These are phyloP conservation scores for Camelus dromedarius DNA, from an alignment of 2,113 vertebrate genomes.

Conservation along the genomic window DNA sequence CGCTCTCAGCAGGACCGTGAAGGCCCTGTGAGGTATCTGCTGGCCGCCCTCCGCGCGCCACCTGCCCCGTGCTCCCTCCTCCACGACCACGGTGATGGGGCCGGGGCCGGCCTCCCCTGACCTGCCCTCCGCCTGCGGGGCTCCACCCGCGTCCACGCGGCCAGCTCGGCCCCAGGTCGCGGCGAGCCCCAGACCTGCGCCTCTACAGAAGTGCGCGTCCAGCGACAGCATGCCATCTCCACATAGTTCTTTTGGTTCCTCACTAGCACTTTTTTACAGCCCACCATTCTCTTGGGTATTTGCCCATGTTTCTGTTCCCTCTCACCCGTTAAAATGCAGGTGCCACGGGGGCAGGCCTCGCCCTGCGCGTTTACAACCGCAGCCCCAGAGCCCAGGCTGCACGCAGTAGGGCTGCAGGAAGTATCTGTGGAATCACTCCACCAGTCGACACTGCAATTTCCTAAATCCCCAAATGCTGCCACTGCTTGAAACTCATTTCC, in stretches of 20 bases:
- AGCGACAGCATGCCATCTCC: not conserved
- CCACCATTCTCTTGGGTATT: not conserved
- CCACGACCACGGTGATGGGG: not conserved
- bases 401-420: not conserved
- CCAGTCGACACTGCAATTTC: not conserved
- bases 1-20: not conserved
- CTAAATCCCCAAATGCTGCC: not conserved
- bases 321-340: constrained; percentile 14
- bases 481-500: not conserved
- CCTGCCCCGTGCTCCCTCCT: not conserved
- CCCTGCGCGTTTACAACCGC: not conserved
- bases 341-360: not conserved
- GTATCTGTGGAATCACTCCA: not conserved
- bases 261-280: not conserved
- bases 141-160: not conserved
- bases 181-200: not conserved
- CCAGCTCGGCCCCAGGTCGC: not conserved
- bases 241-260: not conserved
- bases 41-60: not conserved
- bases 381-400: not conserved
- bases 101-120: not conserved
- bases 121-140: not conserved
- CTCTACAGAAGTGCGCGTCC: not conserved
- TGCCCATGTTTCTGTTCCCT: not conserved
- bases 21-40: not conserved